Evolutionary conservation across 2,113 vertebrate species (phyloP).

Genomic region (Alexandromys fortis): DNA sequence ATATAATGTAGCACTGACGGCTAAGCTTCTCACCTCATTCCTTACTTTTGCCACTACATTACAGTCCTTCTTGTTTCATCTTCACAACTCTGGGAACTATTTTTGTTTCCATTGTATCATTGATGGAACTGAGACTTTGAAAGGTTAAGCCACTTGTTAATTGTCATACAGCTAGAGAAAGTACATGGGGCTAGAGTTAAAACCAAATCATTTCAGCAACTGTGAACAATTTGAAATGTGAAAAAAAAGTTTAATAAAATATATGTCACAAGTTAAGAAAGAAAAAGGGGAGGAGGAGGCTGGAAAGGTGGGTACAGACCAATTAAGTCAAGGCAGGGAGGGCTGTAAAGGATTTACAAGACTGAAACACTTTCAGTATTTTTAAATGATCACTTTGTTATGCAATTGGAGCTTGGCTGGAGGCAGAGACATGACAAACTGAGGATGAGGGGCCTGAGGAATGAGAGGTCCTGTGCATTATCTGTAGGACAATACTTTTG

Average conservation of each 20-base stretch:
- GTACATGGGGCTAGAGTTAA: background rate
- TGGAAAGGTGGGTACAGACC: background rate
- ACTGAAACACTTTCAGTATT: background rate
- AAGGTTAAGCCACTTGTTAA: conserved; percentile 41
- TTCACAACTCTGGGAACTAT: background rate
- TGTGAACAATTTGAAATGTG: background rate
- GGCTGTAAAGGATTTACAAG: conserved; percentile 19
- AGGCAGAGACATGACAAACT: conserved; percentile 1
- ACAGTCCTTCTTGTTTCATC: conserved; percentile 34
- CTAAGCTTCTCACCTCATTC: conserved; percentile 16
- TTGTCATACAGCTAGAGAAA: background rate
- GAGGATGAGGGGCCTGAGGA: background rate
- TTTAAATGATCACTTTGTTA: conserved; percentile 17
- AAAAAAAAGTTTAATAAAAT: background rate
- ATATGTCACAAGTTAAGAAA: background rate
- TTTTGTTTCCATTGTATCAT: conserved; percentile 51
- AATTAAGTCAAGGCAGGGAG: conserved; percentile 17
- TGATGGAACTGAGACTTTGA: conserved; percentile 37
- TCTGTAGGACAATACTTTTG: conserved; percentile 32
- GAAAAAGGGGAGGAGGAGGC: background rate
- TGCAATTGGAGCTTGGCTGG: conserved; percentile 21
- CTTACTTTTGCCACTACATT: background rate
- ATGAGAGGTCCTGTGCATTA: background rate
- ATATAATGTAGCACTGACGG: conserved; percentile 5
- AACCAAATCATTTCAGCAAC: conserved; percentile 4